Evolutionary conservation across 2,888 invertebrate species (phyloP).

Genomic region (Ophion obscuratus): DNA sequence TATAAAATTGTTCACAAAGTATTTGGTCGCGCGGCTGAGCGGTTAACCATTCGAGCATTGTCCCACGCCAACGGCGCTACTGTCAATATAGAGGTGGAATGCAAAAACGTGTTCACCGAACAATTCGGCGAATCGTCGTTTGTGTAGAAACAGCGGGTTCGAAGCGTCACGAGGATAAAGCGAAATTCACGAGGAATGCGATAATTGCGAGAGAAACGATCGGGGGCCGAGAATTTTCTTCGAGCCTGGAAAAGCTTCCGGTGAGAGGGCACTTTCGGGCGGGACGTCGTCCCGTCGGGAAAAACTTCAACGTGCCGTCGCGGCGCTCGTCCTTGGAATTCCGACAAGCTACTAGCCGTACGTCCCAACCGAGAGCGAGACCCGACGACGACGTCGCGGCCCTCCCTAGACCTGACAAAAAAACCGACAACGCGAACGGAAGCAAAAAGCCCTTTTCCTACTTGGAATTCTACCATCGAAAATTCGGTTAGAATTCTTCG

Average conservation of each 20-base stretch:
- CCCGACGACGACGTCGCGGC: constrained; percentile 53
- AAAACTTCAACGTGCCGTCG: constrained; percentile 60
- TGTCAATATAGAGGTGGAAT: neutral
- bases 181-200: constrained; percentile 69
- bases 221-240: constrained; percentile 44
- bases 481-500: constrained; percentile 69
- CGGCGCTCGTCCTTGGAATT: constrained; percentile 55
- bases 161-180: constrained; percentile 20
- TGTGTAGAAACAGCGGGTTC: constrained; percentile 1
- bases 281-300: constrained; percentile 41
- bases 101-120: constrained; percentile 48
- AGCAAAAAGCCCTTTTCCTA: constrained; percentile 72
- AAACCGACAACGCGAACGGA: constrained; percentile 69
- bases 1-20: too few relatives aligned
- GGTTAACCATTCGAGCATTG: neutral
- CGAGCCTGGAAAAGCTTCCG: constrained; percentile 52
- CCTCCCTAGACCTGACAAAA: constrained; percentile 72
- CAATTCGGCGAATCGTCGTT: constrained; percentile 68
- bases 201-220: constrained; percentile 71
- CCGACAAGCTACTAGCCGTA: constrained; percentile 37
- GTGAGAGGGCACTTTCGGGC: constrained; percentile 49
- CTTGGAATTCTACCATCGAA: constrained; percentile 75
- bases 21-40: neutral
- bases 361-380: constrained; percentile 40
- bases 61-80: neutral